Percentiles rank a stretch among this genome's conserved stretches.
Conservation (phyloP, 2,888 invertebrate species). For the Achlya flavicornis region DNA sequence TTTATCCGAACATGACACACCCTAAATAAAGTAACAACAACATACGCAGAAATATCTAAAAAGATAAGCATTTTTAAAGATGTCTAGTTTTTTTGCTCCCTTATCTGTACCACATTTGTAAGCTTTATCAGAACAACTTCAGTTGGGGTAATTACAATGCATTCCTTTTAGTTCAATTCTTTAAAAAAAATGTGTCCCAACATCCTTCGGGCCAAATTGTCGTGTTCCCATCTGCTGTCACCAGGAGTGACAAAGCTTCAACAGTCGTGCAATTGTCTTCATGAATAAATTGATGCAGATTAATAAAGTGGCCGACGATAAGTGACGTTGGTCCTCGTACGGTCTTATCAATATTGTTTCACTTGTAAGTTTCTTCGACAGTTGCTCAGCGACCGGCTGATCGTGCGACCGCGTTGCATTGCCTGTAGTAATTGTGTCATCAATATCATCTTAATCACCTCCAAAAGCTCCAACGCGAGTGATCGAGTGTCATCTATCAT, state of each 20-base stretch:
- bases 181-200: not conserved
- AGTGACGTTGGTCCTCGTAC: constrained; percentile 58
- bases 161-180: constrained; percentile 26
- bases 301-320: constrained; percentile 73
- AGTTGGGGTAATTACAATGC: constrained; percentile 25
- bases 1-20: constrained; percentile 25
- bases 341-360: constrained; percentile 75
- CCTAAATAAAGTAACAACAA: constrained; percentile 13
- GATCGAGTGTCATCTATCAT: constrained; percentile 29
- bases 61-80: constrained; percentile 16
- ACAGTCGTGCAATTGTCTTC: constrained; percentile 66
- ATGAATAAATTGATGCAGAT: constrained; percentile 79
- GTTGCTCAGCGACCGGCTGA: constrained; percentile 60
- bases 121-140: constrained; percentile 33
- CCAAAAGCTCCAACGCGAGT: constrained; percentile 20
- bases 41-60: constrained; percentile 28
- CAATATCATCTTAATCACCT: constrained; percentile 28
- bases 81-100: not conserved
- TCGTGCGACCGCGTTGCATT: constrained; percentile 55
- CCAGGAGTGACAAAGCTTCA: constrained; percentile 21
- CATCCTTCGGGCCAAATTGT: constrained; percentile 14
- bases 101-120: constrained; percentile 27
- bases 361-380: constrained; percentile 64
- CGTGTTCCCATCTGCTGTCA: constrained; percentile 18
- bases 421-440: constrained; percentile 35